Evolutionary conservation across 2,113 vertebrate genomes (phyloP), one percentile per base, ranked within the genome.

Genomic region (Ursus arctos): DNA sequence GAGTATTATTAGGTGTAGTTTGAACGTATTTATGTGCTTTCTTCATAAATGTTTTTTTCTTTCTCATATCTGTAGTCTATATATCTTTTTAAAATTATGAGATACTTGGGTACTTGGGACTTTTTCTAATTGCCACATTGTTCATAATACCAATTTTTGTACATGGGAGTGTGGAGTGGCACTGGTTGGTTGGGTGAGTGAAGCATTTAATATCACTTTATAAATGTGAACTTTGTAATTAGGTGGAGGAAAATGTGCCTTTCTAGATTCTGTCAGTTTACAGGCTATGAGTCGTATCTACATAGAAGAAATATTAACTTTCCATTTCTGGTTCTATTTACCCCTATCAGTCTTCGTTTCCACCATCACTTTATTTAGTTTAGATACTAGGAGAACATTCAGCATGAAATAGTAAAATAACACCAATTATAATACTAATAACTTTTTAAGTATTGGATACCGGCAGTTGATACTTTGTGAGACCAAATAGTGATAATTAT

Each of bases 191-290:
- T 92, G 59, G 47, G 40, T 92, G 61, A 91, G 13, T 95, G 59
- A 97, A 97, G 13, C 47, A 94, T 91, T 96, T 89, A 93, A 61
- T 90, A 93, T 77, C n/a, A 86, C 22, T 80, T 95, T 88, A 92
- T 89, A 94, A 92, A 86, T 92, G 16, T 71, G 40, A 88, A 40
- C 15, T 96, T 77, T 97, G 76, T 87, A 69, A 72, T 93, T 19
- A 95, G 28, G 47, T 95, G 47, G 43, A 59, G 24, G 47, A 69
- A 95, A 95, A 72, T 82, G 22, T 79, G 22, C 51, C 53, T 98
- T 91, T 95, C 63, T 72, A 24, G 8, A 55, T 93, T 72, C 63
- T 82, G 0, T 81, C 43, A 82, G 3, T 84, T 88, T 90, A 57
- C 7, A 94, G 51, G 5, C 57, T 65, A 19, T 88, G 61, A 86